Evolutionary conservation across 2,797 vertebrate species (phyloP), one percentile per base, ranked within the genome.

Genomic region (Pogonophryne albipinna): DNA sequence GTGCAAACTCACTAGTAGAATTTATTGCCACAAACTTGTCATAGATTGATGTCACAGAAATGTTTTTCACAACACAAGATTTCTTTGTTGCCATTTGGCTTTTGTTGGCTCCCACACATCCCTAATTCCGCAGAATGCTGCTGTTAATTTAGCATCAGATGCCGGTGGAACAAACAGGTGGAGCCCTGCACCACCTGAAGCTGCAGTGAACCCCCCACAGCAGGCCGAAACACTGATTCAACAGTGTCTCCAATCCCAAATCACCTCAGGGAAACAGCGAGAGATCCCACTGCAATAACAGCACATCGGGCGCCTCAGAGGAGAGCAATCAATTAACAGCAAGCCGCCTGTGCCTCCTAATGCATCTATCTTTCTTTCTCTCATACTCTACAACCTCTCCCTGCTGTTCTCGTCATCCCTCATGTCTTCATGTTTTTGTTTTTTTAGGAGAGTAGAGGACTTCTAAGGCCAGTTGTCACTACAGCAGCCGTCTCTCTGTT

Each of bases 401-500:
- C 63, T 11, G 52, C 47, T 57, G 56, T 12, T 72, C 66, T 65
- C 68, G 38, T 8, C 41, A 46, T 64, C 74, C 63, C 66, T 68
- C 66, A 12, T 4, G 17, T 50, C 34, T 50, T 1, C 45, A 46
- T 38, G 13, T 4, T 16, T 23, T 23, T 23, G 4, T 34, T 42
- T 9, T 51, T 38, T 27, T 14, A 56, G 38, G 11, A 53, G 50
- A 52, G 19, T 42, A 44, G 53, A 79, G 3, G 23, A 62, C 70
- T 71, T 84, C 76, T 85, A 83, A 83, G 60, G 78, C 56, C 57
- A 16, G 63, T 49, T 61, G 79, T 83, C 67, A 66, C 66, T 67
- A 60, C 64, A 41, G 57, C 84, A 78, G 78, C 66, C 67, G 49
- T 50, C 59, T 61, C 63, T 19, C 52, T 34, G 19, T 58, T 57